A percentile compares a stretch with the other conserved stretches of the same genome.
phyloP scores from a whole-genome alignment of 2,888 invertebrate species.

The Antitype chi region DNA sequence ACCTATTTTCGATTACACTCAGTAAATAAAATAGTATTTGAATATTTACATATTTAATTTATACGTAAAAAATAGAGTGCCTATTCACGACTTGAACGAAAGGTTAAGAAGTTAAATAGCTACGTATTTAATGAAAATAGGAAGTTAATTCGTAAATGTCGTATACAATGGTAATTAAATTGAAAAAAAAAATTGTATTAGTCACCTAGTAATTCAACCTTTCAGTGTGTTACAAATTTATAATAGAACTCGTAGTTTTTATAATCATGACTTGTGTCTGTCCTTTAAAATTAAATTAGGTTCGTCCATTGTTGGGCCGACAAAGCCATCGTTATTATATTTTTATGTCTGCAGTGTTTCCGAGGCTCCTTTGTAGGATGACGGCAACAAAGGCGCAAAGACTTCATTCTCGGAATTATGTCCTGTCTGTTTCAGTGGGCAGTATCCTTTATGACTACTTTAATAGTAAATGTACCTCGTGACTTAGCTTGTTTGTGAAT shows the following conservation, averaged over 20 bases:
- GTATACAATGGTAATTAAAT: neutral
- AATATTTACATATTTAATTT: neutral
- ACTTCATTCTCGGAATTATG: slow-evolving; percentile 38
- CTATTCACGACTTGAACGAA: neutral
- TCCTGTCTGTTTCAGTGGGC: slow-evolving; percentile 34
- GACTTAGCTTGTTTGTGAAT: neutral
- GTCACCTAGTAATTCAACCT: slow-evolving; percentile 10
- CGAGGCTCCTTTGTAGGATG: slow-evolving; percentile 44
- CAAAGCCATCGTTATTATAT: slow-evolving; percentile 43
- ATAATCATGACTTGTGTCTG: slow-evolving; percentile 1
- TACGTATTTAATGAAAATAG: slow-evolving; percentile 7
- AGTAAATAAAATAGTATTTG: neutral
- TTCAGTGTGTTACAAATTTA: neutral
- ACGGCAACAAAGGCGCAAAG: slow-evolving; percentile 19
- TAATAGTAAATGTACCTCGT: neutral
- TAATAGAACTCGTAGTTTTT: neutral
- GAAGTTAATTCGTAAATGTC: neutral
- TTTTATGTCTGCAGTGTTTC: slow-evolving; percentile 29
- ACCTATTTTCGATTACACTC: neutral
- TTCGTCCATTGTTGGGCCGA: slow-evolving; percentile 32
- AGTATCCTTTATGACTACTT: slow-evolving; percentile 20
- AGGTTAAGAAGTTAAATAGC: slow-evolving; percentile 12
- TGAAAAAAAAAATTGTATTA: slow-evolving; percentile 1
- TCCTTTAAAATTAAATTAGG: slow-evolving; percentile 43
- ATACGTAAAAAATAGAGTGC: neutral